Base-by-base conservation (phyloP, 2,113 vertebrate species). In the Ellobius talpinus region DNA sequence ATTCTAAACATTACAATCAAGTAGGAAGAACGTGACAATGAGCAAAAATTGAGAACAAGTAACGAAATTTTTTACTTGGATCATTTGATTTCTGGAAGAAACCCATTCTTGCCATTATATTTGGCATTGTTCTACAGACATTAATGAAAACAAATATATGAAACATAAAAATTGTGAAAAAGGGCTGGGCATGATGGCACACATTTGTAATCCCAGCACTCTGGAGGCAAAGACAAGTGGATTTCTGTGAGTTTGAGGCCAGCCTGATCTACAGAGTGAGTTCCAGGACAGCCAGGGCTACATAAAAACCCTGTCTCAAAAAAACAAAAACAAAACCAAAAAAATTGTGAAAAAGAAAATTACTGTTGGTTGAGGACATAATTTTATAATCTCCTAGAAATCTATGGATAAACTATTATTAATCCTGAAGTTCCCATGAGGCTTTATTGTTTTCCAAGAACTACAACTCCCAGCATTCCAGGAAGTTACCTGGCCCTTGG, bases 11-110 rank as follows among this genome's bases (percentile, higher is more conserved):
- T 74, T 84, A 65, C 0, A 92, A 0, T 87, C 3, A 33, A 90
- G 65, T 52, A 85, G 58, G 50, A 52, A 91, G 61, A 58, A 74
- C 31, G 14, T 68, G 19, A 52, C 70, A 74, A 76, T 55, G 31
- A 96, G 12, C 7, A 84, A 81, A 91, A 93, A 1, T 61, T 87
- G 33, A 50, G 5, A 89, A 61, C 29, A 74, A 68, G 58, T 4
- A 63, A 55, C 55, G 86, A 42, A 61, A 89, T 68, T 89, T 82
- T 96, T 96, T 73, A 47, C 52, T 93, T 47, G 45, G 52, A 58
- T 70, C 76, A 36, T 66, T 39, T 92, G 42, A 73, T 24, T 90
- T 91, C 23, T 89, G 26, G 31, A 52, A 96, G n/a, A 84, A 89
- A 72, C 7, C 55, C 45, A 19, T 47, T 91, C n/a, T 68, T 68